Base-by-base conservation (phyloP, 2,888 invertebrate genomes). In the Aplocera efformata region DNA sequence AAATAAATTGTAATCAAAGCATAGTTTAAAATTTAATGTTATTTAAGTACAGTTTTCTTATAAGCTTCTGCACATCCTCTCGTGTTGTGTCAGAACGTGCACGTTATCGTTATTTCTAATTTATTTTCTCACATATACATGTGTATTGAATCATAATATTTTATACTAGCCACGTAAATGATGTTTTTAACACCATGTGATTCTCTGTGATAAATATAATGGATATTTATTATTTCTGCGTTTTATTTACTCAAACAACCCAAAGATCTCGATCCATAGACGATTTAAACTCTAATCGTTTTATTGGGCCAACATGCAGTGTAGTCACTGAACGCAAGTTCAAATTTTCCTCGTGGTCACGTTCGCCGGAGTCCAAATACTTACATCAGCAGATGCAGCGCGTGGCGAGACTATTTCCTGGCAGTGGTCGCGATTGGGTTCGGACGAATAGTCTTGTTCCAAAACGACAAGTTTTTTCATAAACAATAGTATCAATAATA, bases 121-220 rank as follows among this genome's bases (percentile, higher is more conserved):
- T 52, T 46, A 42, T 48, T 49, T 36, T 41, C 32, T 20, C 26
- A 27, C 32, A 31, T 24, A 5, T 17, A 5, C 5, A 17, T 36
- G 26, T 28, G 20, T 23, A 38, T 30, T 30, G 35, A 42, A 42
- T 36, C 42, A 36, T 44, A 45, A 43, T 79, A 77, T 83, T 85
- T 86, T 86, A 75, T 86, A 88, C 79, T 82, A 85, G 79, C 78
- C 83, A 83, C 83, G 75, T 85, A 82, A 80, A 82, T 71, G 55
- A 81, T 83, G 82, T 85, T 86, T 85, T 79, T 83, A 78, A 88
- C 84, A 85, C 85, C 82, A 86, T 86, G 86, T 88, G 88, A 86
- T 86, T 86, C 86, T 85, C 88, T 88, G 88, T 88, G 88, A 88
- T 88, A 88, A 55, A 86, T 81, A 81, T 85, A 80, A 84, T 82